Percentiles rank a stretch among this genome's conserved stretches.
These are phyloP conservation scores for Prorops nasuta DNA, from an alignment of 1,140 invertebrate species.

Conservation along the genomic window DNA sequence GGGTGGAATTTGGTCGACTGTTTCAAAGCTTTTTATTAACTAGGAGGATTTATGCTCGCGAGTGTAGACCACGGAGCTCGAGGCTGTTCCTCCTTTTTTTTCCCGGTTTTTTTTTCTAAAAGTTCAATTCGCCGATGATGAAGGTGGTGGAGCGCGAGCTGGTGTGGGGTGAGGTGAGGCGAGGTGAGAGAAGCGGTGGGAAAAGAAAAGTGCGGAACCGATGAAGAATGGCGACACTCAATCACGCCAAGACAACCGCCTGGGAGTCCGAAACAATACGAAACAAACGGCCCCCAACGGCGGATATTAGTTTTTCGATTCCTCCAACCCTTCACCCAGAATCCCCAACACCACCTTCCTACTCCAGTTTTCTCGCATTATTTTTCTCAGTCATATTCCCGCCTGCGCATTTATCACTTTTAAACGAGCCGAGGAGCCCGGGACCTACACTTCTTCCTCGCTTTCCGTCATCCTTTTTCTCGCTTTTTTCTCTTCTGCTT, in stretches of 20 bases:
- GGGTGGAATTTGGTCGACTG: too few species aligned
- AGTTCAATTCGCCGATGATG: too few species aligned
- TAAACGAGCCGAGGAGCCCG: constrained; percentile 41
- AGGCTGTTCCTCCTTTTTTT: too few species aligned
- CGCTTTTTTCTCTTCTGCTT: neutral
- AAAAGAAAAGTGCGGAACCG: constrained; percentile 21
- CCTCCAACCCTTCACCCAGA: constrained; percentile 26
- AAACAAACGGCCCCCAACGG: constrained; percentile 50
- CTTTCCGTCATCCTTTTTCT: constrained; percentile 14
- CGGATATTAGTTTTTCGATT: constrained; percentile 56
- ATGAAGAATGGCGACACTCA: constrained; percentile 52
- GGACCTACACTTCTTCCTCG: neutral
- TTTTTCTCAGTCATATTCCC: constrained; percentile 53
- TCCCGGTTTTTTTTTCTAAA: too few species aligned
- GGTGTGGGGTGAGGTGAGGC: too few species aligned
- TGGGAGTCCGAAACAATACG: constrained; percentile 49
- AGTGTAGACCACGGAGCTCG: too few species aligned
- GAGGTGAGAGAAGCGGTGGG: constrained; percentile 9
- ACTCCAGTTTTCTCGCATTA: constrained; percentile 24
- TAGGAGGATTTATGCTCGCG: too few species aligned
- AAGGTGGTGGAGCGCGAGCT: too few species aligned
- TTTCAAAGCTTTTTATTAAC: too few species aligned
- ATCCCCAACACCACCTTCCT: constrained; percentile 11
- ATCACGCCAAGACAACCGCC: constrained; percentile 47
- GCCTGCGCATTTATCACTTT: constrained; percentile 51